Evolutionary conservation across 2,113 vertebrate species (phyloP), one percentile per base, ranked within the genome.

Genomic region (Okapia johnstoni): DNA sequence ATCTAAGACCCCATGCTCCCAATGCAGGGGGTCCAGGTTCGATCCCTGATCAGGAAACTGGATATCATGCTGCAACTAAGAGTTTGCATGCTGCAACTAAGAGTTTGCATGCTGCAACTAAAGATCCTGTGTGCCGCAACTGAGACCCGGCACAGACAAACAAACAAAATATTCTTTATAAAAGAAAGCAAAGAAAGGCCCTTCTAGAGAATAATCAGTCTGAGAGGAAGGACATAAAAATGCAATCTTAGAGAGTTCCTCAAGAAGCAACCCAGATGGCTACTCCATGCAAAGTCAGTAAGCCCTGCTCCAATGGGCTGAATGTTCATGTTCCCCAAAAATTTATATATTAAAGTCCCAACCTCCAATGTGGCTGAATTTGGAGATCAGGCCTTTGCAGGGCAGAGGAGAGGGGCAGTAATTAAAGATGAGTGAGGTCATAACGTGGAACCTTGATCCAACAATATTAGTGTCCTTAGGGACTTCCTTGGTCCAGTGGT

Each of bases 141-240:
- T 21, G 63, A 70, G 63, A 66, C 63, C 63, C 0, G 10, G 63
- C 0, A 0, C 5, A 70, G n/a, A 70, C 63, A 36, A 36, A n/a
- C n/a, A n/a, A n/a, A 63, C 15, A 52, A 52, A 52, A 36, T 36
- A 66, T 36, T 70, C 21, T 70, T 70, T 21, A 70, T 36, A 70
- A 70, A 70, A 70, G 17, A 52, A 15, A 52, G 52, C 33, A 63
- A 63, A 33, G 30, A 36, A 11, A 70, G 63, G 63, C 17, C 70
- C 17, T 73, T 90, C 11, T 40, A 46, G 54, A 91, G 36, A 77
- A 43, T 79, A 52, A 40, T 30, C 66, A 36, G 33, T 16, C 17
- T n/a, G 7, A n/a, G 77, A 50, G 10, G 9, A 58, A 79, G 46
- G 96, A 28, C 55, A 33, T 61, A 54, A 57, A 76, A 16, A 57